Conservation (phyloP, 2,888 invertebrate genomes). For the Orchesellides sinensis region DNA sequence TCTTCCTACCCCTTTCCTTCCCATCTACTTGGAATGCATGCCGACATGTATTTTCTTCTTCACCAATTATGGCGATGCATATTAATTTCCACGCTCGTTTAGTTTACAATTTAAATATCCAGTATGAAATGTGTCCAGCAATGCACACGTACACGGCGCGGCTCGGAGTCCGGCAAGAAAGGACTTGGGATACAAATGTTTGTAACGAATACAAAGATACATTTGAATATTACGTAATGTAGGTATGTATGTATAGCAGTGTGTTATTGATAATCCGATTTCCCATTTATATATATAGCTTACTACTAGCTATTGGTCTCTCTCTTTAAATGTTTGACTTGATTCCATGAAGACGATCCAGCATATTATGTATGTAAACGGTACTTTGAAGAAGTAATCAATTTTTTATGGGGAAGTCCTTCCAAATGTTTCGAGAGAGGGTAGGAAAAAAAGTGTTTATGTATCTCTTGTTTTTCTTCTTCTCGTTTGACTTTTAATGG, state of each 20-base stretch:
- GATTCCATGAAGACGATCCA: no score
- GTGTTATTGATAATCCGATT: no score
- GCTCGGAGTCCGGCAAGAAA: no score
- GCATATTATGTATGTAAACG: not conserved
- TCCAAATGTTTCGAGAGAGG: no score
- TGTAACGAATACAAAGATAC: not conserved
- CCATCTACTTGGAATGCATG: no score
- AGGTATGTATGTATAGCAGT: not conserved
- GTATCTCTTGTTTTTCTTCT: conserved; percentile 5
- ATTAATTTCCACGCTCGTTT: not conserved
- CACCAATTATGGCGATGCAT: not conserved
- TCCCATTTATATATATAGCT: no score
- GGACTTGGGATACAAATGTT: not conserved
- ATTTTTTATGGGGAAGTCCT: not conserved
- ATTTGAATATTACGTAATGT: not conserved
- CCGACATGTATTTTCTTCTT: not conserved
- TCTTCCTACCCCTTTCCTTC: not conserved
- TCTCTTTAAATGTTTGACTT: no score
- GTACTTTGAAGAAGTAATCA: not conserved
- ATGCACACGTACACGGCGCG: not conserved
- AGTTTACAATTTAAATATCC: no score
- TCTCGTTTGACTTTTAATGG: conserved; percentile 14
- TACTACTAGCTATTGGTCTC: no score
- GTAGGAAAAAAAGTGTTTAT: not conserved
- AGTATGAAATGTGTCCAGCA: not conserved